phyloP scores from a whole-genome alignment of 2,113 vertebrate species.

The Cyphomyrus discorhynchus region DNA sequence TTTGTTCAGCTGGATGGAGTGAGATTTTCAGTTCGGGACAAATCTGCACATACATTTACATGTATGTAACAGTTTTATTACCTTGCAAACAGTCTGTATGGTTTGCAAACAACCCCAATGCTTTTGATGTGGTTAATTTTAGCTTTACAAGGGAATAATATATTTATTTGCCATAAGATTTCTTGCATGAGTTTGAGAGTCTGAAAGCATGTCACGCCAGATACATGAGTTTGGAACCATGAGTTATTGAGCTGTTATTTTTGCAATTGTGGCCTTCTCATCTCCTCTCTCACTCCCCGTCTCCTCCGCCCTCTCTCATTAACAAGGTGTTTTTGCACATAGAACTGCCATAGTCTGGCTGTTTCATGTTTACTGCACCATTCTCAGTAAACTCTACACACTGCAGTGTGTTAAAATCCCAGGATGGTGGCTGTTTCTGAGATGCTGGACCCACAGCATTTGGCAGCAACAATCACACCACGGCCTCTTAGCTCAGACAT shows the following conservation, averaged over 20 bases:
- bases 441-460: neutral
- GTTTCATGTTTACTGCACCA: neutral
- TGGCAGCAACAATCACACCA: neutral
- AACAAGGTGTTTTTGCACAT: neutral
- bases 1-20: neutral
- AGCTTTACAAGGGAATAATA: neutral
- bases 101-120: neutral
- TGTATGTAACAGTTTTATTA: neutral
- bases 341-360: neutral
- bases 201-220: too few relatives aligned
- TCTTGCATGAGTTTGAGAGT: too few relatives aligned
- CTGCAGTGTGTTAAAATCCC: neutral
- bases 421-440: neutral
- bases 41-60: neutral
- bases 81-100: neutral
- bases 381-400: neutral
- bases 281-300: neutral
- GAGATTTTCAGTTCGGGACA: neutral
- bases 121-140: neutral
- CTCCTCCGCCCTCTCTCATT: neutral
- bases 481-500: neutral
- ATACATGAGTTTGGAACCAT: too few relatives aligned
- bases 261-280: neutral
- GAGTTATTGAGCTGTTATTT: neutral
- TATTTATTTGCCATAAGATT: too few relatives aligned